Evolutionary conservation across 1,140 invertebrate species (phyloP).

Genomic region (Gyrodactylus bullatarudis): DNA sequence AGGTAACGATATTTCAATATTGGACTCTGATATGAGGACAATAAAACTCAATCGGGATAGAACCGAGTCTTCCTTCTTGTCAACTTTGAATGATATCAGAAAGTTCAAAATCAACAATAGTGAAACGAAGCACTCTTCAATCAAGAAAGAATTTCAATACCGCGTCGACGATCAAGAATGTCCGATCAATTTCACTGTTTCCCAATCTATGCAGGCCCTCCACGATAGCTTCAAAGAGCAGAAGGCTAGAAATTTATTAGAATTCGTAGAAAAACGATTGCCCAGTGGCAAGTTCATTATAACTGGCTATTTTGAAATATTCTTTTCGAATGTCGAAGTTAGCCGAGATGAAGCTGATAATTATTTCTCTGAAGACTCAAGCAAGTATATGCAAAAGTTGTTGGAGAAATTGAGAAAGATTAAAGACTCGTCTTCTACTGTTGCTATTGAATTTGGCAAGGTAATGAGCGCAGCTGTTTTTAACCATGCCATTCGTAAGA

Average conservation of each 20-base stretch:
- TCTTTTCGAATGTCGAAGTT: background rate
- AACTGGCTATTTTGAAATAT: background rate
- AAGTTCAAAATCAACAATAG: background rate
- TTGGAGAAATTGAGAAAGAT: background rate
- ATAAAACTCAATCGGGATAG: no score
- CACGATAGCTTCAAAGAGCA: background rate
- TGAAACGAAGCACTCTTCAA: background rate
- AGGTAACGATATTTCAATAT: background rate
- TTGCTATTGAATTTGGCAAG: background rate
- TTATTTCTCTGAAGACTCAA: background rate
- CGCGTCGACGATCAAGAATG: background rate
- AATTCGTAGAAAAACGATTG: background rate
- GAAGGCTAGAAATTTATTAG: background rate
- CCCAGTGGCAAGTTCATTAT: background rate
- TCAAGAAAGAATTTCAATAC: background rate
- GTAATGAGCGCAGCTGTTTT: background rate
- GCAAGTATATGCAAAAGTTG: background rate
- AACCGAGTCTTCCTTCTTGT: background rate
- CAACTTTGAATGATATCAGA: background rate
- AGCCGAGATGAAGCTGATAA: background rate
- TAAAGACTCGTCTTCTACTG: background rate
- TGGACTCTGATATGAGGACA: background rate
- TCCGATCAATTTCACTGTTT: background rate
- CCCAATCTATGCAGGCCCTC: background rate
- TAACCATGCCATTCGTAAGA: background rate